Evolutionary conservation across 2,888 invertebrate genomes (phyloP), one percentile per base, ranked within the genome.

Genomic region (Erebia aethiops): DNA sequence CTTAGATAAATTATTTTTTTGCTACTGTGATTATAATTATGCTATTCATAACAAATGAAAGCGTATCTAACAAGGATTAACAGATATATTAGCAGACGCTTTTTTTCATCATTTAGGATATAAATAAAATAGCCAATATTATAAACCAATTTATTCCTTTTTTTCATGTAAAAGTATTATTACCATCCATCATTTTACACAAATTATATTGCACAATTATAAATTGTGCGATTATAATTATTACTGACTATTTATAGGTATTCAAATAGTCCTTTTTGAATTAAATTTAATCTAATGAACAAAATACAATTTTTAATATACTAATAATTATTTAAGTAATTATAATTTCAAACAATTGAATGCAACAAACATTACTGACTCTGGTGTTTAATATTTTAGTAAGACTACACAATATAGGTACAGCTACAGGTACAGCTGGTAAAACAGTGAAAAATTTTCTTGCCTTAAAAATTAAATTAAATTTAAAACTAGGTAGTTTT

Each of bases 161-260:
- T 70, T 43, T 14, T 67, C 56, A 56, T 68, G 68, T 66, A 74
- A 70, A 74, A 71, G 64, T 69, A 71, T 69, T 69, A 64, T 67
- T 69, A 65, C 72, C 68, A 74, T 72, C 62, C 67, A 72, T 68
- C 35, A 35, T 72, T 58, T 64, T 58, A 49, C 67, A 67, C 35
- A 58, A 49, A 58, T 63, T 62, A 62, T 64, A 67, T 52, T 57
- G 56, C 43, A 69, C 70, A 69, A 49, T 64, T 67, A 35, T 35
- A 64, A 51, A 69, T 73, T 66, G 57, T 70, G 70, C 54, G 60
- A 70, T 60, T 69, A 56, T 21, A 51, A 46, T 43, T 43, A 43
- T 46, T 26, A 63, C 35, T 21, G 46, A 51, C 52, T 52, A 52
- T 51, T 52, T 9, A 9, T 52, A 57, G 57, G 57, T 41, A 46